A percentile compares a stretch with the other conserved stretches of the same genome.
Conservation (phyloP, 2,797 vertebrate species). For the Scarus forsteni region DNA sequence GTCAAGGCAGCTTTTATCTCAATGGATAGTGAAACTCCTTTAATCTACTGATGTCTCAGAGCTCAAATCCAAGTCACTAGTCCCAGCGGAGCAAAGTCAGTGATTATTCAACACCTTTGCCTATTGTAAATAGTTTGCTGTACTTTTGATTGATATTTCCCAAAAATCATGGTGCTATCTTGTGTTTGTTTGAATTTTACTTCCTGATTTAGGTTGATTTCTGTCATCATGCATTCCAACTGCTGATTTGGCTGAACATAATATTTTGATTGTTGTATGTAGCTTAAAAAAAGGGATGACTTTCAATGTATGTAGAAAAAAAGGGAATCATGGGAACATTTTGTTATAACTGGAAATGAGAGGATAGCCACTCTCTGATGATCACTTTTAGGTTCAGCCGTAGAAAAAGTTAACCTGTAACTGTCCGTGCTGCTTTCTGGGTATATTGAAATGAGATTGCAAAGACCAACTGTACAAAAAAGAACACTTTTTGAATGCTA, state of each 20-base stretch:
- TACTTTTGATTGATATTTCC: conserved; percentile 68
- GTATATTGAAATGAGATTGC: conserved; percentile 58
- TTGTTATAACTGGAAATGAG: conserved; percentile 29
- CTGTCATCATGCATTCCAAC: conserved; percentile 53
- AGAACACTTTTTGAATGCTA: conserved; percentile 54
- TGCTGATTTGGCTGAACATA: conserved; percentile 57
- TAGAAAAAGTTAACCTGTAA: conserved; percentile 41
- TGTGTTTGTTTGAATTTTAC: conserved; percentile 41
- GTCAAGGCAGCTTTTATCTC: conserved; percentile 37
- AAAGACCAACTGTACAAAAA: conserved; percentile 56
- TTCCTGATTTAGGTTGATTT: conserved; percentile 47
- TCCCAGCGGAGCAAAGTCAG: conserved; percentile 70
- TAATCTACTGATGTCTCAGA: conserved; percentile 76
- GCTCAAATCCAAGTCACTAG: conserved; percentile 83
- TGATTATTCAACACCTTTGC: conserved; percentile 50
- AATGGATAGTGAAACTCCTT: conserved; percentile 42
- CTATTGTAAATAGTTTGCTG: conserved; percentile 72
- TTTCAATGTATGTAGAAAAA: conserved; percentile 48
- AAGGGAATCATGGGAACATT: conserved; percentile 28
- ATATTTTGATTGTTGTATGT: conserved; percentile 66
- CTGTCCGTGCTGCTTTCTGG: conserved; percentile 74
- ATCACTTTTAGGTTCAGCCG: conserved; percentile 55
- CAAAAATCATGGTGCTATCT: conserved; percentile 79
- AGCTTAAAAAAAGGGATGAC: conserved; percentile 63
- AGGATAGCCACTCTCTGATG: conserved; percentile 44